Base-by-base conservation (phyloP, 2,113 vertebrate species). In the Montifringilla adamsi region DNA sequence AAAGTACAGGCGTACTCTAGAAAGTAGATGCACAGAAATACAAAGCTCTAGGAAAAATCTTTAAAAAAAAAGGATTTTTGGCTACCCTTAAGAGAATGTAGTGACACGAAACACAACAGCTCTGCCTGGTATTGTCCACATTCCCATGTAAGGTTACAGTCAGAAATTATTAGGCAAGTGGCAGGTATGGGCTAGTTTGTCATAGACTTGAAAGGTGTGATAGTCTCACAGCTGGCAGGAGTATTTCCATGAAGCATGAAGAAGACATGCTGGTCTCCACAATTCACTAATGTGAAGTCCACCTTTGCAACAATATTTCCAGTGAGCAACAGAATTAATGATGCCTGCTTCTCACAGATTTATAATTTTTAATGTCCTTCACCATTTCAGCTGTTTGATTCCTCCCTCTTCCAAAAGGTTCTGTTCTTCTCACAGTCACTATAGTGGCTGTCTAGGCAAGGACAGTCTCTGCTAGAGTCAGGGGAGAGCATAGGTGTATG, bases 401-500 rank as follows among this genome's bases (percentile, higher is more conserved):
- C 44, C 19, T 76, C 27, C 12, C 22, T 49, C 28, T 33, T 92
- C 37, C 35, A 83, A 18, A 37, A 66, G 21, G 18, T 83, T 15
- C 60, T 75, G 39, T 33, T 80, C 13, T 72, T 83, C 46, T 35
- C 41, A 22, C 0, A 0, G 23, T 64, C 47, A 30, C 16, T 23
- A 7, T 1, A 70, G 27, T 16, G 84, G 7, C 33, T 76, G 31
- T 10, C 31, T 39, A 75, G 10, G 81, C 35, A 52, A 70, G 53
- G 44, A 70, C 7, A 77, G 28, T 13, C 55, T 56, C 53, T 53
- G 50, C n/a, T 26, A 37, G 46, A 77, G 35, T 30, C 88, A 53
- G 46, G 28, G 4, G 1, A 53, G 22, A 64, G 47, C 19, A 8
- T 0, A 49, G 0, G 0, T 8, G 13, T 33, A 24, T 52, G 44